Percentiles rank a stretch among this genome's conserved stretches.
These are phyloP conservation scores for Zaprionus davidi DNA, from an alignment of 1,140 invertebrate genomes.

Conservation along the genomic window DNA sequence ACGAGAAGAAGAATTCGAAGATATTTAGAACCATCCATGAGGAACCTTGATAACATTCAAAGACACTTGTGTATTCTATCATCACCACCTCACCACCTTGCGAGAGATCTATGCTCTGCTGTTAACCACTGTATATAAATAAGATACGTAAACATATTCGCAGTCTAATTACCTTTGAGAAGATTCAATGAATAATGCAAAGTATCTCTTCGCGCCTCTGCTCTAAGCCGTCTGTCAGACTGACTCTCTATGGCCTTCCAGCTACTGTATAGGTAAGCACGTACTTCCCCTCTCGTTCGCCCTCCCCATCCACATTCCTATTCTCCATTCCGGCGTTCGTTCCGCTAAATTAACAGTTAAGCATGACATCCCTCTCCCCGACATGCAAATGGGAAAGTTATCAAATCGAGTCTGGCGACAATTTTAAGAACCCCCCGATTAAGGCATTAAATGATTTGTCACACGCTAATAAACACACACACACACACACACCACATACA, in stretches of 20 bases:
- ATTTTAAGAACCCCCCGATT: conserved; percentile 40
- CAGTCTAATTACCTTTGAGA: too few relatives aligned
- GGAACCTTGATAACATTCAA: too few relatives aligned
- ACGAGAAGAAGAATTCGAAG: too few relatives aligned
- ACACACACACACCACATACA: conserved; percentile 6
- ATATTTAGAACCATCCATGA: too few relatives aligned
- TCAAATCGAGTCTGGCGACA: conserved; percentile 30
- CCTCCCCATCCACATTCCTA: neutral
- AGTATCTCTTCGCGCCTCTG: neutral
- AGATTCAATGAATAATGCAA: too few relatives aligned
- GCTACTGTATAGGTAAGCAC: neutral
- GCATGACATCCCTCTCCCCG: neutral
- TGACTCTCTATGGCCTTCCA: neutral
- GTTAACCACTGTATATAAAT: too few relatives aligned
- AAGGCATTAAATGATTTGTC: conserved; percentile 73
- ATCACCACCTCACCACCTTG: too few relatives aligned
- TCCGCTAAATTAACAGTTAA: conserved; percentile 10
- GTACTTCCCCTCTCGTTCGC: too few relatives aligned
- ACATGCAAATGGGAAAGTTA: conserved; percentile 26
- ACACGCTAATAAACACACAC: conserved; percentile 40
- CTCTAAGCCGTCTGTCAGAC: neutral
- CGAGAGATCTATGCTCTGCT: too few relatives aligned
- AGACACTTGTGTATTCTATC: too few relatives aligned
- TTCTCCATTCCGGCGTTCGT: neutral
- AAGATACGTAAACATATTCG: too few relatives aligned